Conservation (phyloP, 23 tunicate genomes). For the Ciona savignyi region DNA sequence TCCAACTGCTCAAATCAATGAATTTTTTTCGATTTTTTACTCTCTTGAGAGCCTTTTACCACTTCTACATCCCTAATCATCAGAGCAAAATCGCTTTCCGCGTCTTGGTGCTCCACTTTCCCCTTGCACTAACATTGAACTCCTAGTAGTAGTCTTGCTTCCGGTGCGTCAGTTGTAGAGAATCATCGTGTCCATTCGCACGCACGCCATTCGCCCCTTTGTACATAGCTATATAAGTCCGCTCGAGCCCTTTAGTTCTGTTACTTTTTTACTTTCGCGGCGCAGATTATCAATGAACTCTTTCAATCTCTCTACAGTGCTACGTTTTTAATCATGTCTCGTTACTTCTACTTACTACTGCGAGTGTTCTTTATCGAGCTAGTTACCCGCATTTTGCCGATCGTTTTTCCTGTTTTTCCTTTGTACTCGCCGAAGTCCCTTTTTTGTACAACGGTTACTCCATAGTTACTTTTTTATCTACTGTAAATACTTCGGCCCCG, state of each 20-base stretch:
- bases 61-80: not conserved
- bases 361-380: not conserved
- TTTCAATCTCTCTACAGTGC: not conserved
- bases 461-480: not conserved
- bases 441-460: not conserved
- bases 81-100: not conserved
- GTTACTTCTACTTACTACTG: not conserved
- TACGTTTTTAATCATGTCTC: not conserved
- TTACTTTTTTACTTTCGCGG: not conserved
- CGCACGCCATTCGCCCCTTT: no score
- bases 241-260: not conserved
- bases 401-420: constrained; percentile 1
- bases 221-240: no score
- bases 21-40: no score
- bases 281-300: not conserved
- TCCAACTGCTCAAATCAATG: no score
- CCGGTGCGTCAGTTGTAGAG: no score
- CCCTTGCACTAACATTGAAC: not conserved
- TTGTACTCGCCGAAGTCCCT: not conserved
- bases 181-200: no score
- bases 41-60: not conserved
- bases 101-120: not conserved
- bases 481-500: not conserved
- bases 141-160: not conserved
- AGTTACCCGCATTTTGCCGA: not conserved